Base-by-base conservation (phyloP, 2,797 vertebrate species). In the Sebastolobus alascanus region DNA sequence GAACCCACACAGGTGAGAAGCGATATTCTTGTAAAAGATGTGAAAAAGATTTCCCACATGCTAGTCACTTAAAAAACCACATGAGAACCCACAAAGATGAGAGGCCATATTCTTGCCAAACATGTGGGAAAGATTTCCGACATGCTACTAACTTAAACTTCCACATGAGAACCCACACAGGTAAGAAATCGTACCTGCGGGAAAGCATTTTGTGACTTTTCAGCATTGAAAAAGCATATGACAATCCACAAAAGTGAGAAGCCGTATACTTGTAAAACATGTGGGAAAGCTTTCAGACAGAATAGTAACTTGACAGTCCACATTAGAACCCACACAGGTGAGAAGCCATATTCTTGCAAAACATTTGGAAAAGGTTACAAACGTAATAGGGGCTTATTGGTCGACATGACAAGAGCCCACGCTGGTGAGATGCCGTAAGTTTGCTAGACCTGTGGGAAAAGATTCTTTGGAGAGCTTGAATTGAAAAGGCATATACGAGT, bases 1-100 rank as follows among this genome's bases (percentile, higher is more conserved):
- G n/a, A 38, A 4, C 16, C 56, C 80, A 77, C 37, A 38, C 74
- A 50, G 59, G 29, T 52, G 73, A 50, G 31, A 76, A n/a, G 8
- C 77, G 68, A 0, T 37, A 55, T 27, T 1, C 9, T 54, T 84
- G 83, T 18, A 35, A 29, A 8, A 25, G 6, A n/a, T 71, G 74
- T 38, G 68, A 6, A 37, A 7, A 43, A 25, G 27, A 43, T 27
- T 25, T 25, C 25, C 25, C 25, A 25, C 25, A 25, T 25, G 25
- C 25, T 25, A 25, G 25, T 25, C 25, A 25, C 25, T 25, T 25
- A 25, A 25, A 25, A 25, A 2, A 25, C 25, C 25, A 25, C 25
- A 25, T 25, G 25, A 25, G 25, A 25, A 25, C 25, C 25, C 60
- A 63, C 33, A 37, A 20, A 2, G 60, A 33, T 7, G 33, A 22